Evolutionary conservation across 2,888 invertebrate genomes (phyloP), one percentile per base, ranked within the genome.

Genomic region (Ophion slaviceki): DNA sequence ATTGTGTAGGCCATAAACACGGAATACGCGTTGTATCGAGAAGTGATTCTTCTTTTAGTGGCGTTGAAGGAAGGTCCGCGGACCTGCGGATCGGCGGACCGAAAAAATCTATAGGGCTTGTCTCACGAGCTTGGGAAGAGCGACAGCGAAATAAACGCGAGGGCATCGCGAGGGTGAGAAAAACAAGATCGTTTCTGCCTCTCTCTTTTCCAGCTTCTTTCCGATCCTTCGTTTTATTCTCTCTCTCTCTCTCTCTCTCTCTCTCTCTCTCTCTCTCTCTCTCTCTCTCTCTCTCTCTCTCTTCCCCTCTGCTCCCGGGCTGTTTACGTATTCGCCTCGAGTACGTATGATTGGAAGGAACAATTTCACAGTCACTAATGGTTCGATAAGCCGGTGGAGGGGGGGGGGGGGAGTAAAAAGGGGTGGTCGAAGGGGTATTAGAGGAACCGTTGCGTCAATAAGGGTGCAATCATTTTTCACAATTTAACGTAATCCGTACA

Each of bases 391-490:
- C 85, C 86, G 79, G 40, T n/a, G 67, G 24, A 4, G 45, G 72
- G 8, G 32, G 14, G 20, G 36, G 57, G 10, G 40, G 36, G 64
- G 72, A 20, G 36, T 36, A n/a, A 45, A 61, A n/a, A 66, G n/a
- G 57, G 17, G 17, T 36, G 36, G 68, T 47, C n/a, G 80, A 7
- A 14, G 28, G 36, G 24, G 72, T 2, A 53, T 14, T 47, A 20
- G 64, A 36, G 53, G 57, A 66, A 20, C 32, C 68, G 40, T 70
- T 71, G 47, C 83, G 88, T 89, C 89, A 91, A 91, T 91, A 91
- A 90, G 88, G 82, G 88, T 77, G 82, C 89, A 87, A 91, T 92
- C 91, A 91, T 92, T 92, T 91, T 92, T 92, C 91, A 92, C 91
- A 91, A 91, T 91, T 90, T 90, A 88, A 82, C 83, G 85, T 90